Percentiles rank a stretch among this genome's conserved stretches.
These are phyloP conservation scores for Epinephelus malabaricus DNA, from an alignment of 2,797 vertebrate species.

Conservation along the genomic window DNA sequence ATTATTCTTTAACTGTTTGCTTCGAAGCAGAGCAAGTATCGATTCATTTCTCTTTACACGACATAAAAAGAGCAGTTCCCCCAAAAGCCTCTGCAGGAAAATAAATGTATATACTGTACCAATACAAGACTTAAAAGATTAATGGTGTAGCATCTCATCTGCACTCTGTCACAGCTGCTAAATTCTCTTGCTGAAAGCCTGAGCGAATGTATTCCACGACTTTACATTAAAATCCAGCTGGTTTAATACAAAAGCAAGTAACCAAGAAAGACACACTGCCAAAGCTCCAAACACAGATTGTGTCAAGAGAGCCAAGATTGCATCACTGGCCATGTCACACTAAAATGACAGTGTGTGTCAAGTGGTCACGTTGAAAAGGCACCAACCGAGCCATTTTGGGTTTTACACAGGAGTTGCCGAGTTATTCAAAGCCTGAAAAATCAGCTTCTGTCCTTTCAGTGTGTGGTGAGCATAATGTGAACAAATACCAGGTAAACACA, in stretches of 20 bases:
- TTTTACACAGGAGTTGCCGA: slow-evolving; percentile 28
- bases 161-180: slow-evolving; percentile 4
- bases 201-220: not conserved
- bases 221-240: not conserved
- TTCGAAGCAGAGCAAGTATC: slow-evolving; percentile 73
- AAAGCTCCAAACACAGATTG: not conserved
- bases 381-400: slow-evolving; percentile 12
- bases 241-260: slow-evolving; percentile 8
- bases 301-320: slow-evolving; percentile 19
- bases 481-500: slow-evolving; percentile 58
- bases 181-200: not conserved
- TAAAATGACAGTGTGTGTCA: slow-evolving; percentile 23
- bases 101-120: not conserved
- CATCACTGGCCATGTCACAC: slow-evolving; percentile 16
- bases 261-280: not conserved
- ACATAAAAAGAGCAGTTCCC: slow-evolving; percentile 65
- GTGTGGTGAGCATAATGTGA: slow-evolving; percentile 38
- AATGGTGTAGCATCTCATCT: slow-evolving; percentile 6
- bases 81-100: slow-evolving; percentile 22
- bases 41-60: slow-evolving; percentile 78
- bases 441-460: slow-evolving; percentile 36
- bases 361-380: slow-evolving; percentile 24
- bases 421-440: slow-evolving; percentile 27
- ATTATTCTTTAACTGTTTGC: slow-evolving; percentile 84
- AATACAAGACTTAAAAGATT: slow-evolving; percentile 27